Conservation (phyloP, 2,113 vertebrate species). For the Aphelocoma coerulescens region DNA sequence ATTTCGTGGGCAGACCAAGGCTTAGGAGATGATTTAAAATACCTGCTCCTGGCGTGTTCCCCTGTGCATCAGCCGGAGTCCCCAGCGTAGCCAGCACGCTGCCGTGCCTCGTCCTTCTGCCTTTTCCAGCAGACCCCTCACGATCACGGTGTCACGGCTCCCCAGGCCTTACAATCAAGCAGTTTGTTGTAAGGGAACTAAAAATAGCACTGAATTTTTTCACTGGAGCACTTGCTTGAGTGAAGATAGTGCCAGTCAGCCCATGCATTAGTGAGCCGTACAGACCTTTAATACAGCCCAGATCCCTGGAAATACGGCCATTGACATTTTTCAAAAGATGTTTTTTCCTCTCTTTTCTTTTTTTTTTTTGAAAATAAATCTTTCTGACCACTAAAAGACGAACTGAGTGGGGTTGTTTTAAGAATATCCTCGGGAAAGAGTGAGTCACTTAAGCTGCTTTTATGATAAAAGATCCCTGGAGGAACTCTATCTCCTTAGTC, state of each 20-base stretch:
- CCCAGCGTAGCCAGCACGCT: not conserved
- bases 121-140: not conserved
- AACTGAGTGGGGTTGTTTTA: not conserved
- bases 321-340: not conserved
- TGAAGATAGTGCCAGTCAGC: slow-evolving; percentile 25
- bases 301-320: not conserved
- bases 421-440: slow-evolving; percentile 12
- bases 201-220: slow-evolving; percentile 67
- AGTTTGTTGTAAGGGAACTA: slow-evolving; percentile 61
- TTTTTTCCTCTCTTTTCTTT: too few species aligned
- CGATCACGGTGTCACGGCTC: not conserved
- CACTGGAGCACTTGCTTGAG: slow-evolving; percentile 43
- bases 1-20: not conserved
- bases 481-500: not conserved
- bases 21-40: not conserved
- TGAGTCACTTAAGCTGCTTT: slow-evolving; percentile 46
- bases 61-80: not conserved
- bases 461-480: slow-evolving; percentile 33
- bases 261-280: not conserved
- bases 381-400: not conserved
- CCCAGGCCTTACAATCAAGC: slow-evolving; percentile 26
- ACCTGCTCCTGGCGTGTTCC: not conserved
- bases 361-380: not conserved
- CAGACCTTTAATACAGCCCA: not conserved
- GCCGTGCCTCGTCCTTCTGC: not conserved